Percentiles rank a stretch among this genome's conserved stretches.
phyloP scores from a whole-genome alignment of 2,113 vertebrate genomes.

The Mustela nigripes region DNA sequence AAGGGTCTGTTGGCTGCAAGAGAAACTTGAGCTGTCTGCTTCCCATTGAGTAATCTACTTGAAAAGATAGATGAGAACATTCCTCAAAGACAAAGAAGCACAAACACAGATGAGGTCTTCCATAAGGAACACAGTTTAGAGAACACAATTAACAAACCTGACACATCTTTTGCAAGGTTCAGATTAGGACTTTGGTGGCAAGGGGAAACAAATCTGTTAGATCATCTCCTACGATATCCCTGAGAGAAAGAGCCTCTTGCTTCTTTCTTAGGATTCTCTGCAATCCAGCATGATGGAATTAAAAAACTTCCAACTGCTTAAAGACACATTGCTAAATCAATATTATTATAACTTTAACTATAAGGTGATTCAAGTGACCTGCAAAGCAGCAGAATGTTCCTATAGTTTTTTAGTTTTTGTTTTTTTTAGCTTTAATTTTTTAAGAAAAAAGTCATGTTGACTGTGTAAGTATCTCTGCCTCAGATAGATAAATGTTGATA shows the following conservation, averaged over 20 bases:
- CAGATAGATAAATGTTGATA: neutral
- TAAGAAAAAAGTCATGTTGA: neutral
- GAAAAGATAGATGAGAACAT: slow-evolving; percentile 38
- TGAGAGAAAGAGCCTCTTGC: neutral
- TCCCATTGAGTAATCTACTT: neutral
- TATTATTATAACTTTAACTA: neutral
- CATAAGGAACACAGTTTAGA: neutral
- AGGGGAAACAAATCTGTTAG: neutral
- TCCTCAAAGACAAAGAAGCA: slow-evolving; percentile 38
- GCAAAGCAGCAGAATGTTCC: neutral
- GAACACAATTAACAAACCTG: neutral
- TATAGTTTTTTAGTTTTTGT: neutral
- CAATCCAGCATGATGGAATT: neutral
- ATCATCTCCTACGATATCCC: neutral
- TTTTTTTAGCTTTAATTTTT: slow-evolving; percentile 19
- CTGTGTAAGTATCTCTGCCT: neutral
- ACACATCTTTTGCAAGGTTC: neutral
- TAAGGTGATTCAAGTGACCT: neutral
- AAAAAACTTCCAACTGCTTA: slow-evolving; percentile 35
- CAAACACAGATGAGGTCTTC: neutral
- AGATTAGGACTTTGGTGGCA: neutral
- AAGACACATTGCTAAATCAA: neutral
- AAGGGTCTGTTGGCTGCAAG: slow-evolving; percentile 1
- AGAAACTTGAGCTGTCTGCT: neutral
- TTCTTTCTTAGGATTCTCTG: neutral